These are phyloP conservation scores for Rhyacophila brunnea DNA, from an alignment of 1,140 invertebrate genomes.

Conservation along the genomic window DNA sequence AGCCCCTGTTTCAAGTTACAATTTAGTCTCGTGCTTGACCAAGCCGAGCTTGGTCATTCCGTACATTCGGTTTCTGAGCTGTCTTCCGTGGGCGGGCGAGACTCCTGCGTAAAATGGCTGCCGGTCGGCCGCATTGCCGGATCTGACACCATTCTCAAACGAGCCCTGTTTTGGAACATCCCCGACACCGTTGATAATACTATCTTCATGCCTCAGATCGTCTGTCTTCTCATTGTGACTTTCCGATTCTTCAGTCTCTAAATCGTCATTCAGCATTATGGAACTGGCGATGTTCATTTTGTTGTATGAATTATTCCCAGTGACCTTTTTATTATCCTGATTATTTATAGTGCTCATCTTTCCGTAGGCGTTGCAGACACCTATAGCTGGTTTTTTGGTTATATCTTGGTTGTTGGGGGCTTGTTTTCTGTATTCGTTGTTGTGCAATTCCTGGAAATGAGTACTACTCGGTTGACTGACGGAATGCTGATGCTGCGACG, in stretches of 20 bases:
- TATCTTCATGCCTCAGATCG: not conserved
- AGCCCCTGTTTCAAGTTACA: constrained; percentile 28
- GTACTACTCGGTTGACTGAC: constrained; percentile 24
- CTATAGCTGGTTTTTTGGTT: constrained; percentile 11
- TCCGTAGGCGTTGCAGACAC: constrained; percentile 28
- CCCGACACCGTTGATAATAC: no score
- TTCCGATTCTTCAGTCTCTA: not conserved
- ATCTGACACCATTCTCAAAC: not conserved
- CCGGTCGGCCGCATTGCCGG: constrained; percentile 14
- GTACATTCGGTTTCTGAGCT: constrained; percentile 32
- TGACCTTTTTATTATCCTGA: not conserved
- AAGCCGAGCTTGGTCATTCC: constrained; percentile 30
- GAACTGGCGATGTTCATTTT: constrained; percentile 2
- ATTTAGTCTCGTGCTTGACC: constrained; percentile 34
- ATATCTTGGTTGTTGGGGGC: not conserved
- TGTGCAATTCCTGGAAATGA: constrained; percentile 16
- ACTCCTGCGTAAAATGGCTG: constrained; percentile 31
- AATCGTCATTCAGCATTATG: not conserved
- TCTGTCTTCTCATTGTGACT: constrained; percentile 3
- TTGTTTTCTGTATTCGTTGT: not conserved
- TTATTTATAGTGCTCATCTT: constrained; percentile 4
- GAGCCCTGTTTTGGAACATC: no score
- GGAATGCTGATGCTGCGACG: constrained; percentile 27
- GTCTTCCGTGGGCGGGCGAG: constrained; percentile 31
- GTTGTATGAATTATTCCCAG: no score